These are phyloP conservation scores for Macquaria australasica DNA, from an alignment of 2,113 vertebrate genomes.

Conservation along the genomic window DNA sequence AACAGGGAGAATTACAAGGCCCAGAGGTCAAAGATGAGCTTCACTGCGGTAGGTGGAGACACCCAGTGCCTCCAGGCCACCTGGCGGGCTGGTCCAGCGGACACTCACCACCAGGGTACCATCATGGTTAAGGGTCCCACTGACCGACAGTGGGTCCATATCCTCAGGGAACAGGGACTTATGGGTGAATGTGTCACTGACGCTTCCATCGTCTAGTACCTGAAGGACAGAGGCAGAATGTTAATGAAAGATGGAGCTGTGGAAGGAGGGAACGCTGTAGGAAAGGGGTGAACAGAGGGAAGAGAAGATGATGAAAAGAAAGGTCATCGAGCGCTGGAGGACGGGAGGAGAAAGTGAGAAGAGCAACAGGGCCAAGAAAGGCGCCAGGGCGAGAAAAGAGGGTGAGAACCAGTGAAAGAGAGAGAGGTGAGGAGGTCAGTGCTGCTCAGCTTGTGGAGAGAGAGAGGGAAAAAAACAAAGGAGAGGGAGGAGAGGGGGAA, in stretches of 20 bases:
- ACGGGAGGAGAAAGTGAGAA: conserved; percentile 15
- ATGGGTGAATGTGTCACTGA: conserved; percentile 88
- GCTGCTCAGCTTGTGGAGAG: conserved; percentile 1
- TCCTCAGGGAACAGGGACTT: conserved; percentile 88
- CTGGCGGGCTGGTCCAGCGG: conserved; percentile 1
- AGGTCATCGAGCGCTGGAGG: conserved; percentile 1
- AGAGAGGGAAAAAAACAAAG: not conserved
- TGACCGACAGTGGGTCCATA: conserved; percentile 88
- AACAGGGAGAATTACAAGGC: not conserved
- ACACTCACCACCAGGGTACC: conserved; percentile 85
- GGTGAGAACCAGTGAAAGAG: conserved; percentile 30
- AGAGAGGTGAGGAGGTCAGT: not conserved
- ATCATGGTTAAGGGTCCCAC: conserved; percentile 73
- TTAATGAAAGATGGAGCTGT: not conserved
- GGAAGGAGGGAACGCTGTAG: not conserved
- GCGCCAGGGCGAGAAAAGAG: conserved; percentile 1
- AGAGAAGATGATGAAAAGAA: conserved; percentile 14
- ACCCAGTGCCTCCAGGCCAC: not conserved
- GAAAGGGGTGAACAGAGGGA: not conserved
- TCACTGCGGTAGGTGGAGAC: conserved; percentile 66
- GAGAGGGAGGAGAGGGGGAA: not conserved
- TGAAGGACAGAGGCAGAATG: conserved; percentile 43
- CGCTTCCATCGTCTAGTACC: conserved; percentile 86
- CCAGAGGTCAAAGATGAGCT: conserved; percentile 71
- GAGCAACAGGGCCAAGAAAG: conserved; percentile 20